These are phyloP conservation scores for Candoia aspera DNA, from an alignment of 2,113 vertebrate genomes.

Conservation along the genomic window DNA sequence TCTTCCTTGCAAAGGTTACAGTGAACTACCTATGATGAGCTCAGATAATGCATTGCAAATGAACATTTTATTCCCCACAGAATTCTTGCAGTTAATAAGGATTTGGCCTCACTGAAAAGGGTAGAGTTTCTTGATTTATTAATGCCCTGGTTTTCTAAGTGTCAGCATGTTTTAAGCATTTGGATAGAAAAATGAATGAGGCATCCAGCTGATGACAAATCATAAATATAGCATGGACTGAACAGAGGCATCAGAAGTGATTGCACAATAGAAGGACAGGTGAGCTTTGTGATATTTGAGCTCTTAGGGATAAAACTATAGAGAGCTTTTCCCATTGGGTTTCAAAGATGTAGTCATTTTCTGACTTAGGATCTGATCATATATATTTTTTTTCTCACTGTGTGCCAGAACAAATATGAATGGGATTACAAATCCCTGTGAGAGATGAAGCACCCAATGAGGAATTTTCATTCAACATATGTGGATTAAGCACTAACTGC, in stretches of 20 bases:
- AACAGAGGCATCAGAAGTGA: conserved; percentile 58
- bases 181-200: conserved; percentile 49
- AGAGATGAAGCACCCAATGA: not conserved
- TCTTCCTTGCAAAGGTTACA: conserved; percentile 66
- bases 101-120: conserved; percentile 68
- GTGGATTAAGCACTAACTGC: not conserved
- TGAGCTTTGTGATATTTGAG: conserved; percentile 10
- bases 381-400: not conserved
- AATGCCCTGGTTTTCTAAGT: conserved; percentile 62
- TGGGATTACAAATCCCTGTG: not conserved
- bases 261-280: conserved; percentile 23
- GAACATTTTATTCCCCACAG: conserved; percentile 60
- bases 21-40: conserved; percentile 62
- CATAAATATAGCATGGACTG: conserved; percentile 58
- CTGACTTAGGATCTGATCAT: not conserved
- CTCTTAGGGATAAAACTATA: not conserved
- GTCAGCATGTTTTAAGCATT: conserved; percentile 54
- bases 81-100: conserved; percentile 63
- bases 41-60: conserved; percentile 66
- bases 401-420: conserved; percentile 1
- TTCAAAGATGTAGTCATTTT: not conserved
- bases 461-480: not conserved
- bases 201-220: conserved; percentile 51
- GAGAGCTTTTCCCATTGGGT: not conserved
- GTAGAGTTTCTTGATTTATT: conserved; percentile 73